A percentile compares a stretch with the other conserved stretches of the same genome.
phyloP scores from a whole-genome alignment of 2,888 invertebrate genomes.

The Rhodophaea formosa region DNA sequence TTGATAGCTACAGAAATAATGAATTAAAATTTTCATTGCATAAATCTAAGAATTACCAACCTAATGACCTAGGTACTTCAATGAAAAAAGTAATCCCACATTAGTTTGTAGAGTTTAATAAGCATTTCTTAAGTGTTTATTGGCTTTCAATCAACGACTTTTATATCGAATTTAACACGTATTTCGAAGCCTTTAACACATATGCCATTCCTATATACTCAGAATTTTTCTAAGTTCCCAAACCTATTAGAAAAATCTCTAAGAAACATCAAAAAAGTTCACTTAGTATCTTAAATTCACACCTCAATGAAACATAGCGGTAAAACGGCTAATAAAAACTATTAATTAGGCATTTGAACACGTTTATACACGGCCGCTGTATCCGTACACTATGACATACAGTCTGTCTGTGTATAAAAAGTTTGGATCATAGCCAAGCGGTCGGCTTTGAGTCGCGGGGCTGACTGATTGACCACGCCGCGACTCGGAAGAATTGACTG shows the following conservation, averaged over 20 bases:
- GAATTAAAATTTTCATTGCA: neutral
- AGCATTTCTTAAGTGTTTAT: no score
- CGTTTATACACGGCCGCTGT: neutral
- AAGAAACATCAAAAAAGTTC: neutral
- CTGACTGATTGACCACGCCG: slow-evolving; percentile 11
- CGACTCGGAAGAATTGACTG: neutral
- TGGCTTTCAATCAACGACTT: no score
- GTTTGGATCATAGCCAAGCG: neutral
- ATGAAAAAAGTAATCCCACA: neutral
- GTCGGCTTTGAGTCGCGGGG: slow-evolving; percentile 11
- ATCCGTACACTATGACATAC: neutral
- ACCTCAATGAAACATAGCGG: neutral
- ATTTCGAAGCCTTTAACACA: no score
- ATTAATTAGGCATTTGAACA: neutral
- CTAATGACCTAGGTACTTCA: neutral
- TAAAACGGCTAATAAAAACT: neutral
- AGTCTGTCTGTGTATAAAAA: neutral
- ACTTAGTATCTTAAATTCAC: neutral
- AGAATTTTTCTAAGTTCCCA: no score
- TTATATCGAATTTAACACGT: no score
- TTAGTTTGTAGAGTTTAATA: no score
- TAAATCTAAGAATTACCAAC: neutral
- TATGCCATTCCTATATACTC: no score
- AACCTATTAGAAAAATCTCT: neutral
- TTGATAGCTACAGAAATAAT: neutral